These are phyloP conservation scores for Uria lomvia DNA, from an alignment of 2,113 vertebrate genomes.

Conservation along the genomic window DNA sequence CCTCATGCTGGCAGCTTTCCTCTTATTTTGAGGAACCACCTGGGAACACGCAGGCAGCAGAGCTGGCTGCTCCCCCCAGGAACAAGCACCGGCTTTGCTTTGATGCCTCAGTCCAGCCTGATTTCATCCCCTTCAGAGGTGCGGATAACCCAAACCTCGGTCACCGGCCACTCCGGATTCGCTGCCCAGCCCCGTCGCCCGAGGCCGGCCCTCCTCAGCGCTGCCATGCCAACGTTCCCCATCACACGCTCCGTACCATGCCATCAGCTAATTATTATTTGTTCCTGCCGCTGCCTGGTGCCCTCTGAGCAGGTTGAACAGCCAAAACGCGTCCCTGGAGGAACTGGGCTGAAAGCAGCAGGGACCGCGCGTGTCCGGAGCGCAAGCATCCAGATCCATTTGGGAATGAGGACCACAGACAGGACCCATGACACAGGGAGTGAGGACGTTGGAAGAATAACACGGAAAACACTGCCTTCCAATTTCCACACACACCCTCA, in stretches of 20 bases:
- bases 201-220: background rate
- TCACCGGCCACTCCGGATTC: accelerated
- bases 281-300: background rate
- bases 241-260: accelerated
- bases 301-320: background rate
- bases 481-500: background rate
- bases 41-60: background rate
- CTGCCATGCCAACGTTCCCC: accelerated
- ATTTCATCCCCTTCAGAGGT: background rate
- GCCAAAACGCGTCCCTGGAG: background rate
- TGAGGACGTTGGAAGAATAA: background rate
- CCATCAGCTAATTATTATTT: background rate
- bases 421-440: background rate
- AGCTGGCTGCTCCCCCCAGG: accelerated
- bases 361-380: accelerated
- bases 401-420: background rate
- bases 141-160: background rate
- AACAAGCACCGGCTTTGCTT: background rate
- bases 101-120: background rate
- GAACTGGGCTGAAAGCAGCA: background rate
- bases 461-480: background rate
- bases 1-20: background rate
- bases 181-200: background rate
- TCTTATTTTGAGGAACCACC: background rate
- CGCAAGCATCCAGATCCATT: background rate